These are phyloP conservation scores for Leptopilina drosophilae DNA, from an alignment of 2,888 invertebrate genomes.

Conservation along the genomic window DNA sequence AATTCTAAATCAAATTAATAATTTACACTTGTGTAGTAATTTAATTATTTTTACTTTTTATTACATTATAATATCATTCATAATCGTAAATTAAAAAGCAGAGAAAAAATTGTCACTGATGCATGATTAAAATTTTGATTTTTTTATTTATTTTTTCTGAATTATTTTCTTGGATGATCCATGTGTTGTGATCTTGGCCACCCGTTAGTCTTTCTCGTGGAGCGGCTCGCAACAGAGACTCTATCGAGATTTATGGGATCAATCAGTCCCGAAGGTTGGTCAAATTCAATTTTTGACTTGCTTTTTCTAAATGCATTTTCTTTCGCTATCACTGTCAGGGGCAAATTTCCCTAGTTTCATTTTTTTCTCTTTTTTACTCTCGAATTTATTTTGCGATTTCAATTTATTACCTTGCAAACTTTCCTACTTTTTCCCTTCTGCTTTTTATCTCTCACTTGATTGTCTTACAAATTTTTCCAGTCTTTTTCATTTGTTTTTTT, in stretches of 20 bases:
- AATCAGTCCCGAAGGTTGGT: constrained; percentile 78
- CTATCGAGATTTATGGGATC: constrained; percentile 83
- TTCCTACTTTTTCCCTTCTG: background rate
- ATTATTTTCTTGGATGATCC: constrained; percentile 67
- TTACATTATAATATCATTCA: too few relatives aligned
- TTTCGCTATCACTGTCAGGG: background rate
- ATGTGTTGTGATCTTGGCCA: constrained; percentile 55
- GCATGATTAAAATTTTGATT: constrained; percentile 58
- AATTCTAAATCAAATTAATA: too few relatives aligned
- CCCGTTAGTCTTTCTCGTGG: constrained; percentile 87
- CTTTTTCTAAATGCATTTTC: background rate
- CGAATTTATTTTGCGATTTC: background rate
- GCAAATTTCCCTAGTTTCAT: background rate
- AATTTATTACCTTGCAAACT: background rate
- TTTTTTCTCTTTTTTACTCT: background rate
- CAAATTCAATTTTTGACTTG: constrained; percentile 47
- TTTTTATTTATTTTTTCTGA: constrained; percentile 57
- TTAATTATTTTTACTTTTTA: too few relatives aligned
- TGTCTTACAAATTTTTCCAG: too few relatives aligned
- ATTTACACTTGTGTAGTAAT: too few relatives aligned
- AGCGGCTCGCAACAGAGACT: constrained; percentile 88
- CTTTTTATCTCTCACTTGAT: background rate
- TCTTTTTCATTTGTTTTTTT: background rate
- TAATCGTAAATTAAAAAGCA: too few relatives aligned
- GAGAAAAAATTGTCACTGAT: constrained; percentile 60